Percentiles rank a stretch among this genome's conserved stretches.
phyloP scores from a whole-genome alignment of 2,113 vertebrate genomes.

The Tragelaphus buxtoni region DNA sequence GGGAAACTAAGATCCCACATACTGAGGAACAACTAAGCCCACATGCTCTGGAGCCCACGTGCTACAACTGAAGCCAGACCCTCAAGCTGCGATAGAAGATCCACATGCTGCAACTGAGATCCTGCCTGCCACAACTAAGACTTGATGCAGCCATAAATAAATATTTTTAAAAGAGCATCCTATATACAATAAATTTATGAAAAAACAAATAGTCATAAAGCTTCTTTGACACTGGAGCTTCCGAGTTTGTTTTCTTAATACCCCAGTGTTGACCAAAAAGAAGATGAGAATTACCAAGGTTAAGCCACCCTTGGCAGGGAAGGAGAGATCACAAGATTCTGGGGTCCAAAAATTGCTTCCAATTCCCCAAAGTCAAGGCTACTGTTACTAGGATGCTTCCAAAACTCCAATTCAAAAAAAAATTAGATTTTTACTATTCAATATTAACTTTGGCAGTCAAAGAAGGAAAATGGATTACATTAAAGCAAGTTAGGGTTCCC shows the following conservation, averaged over 20 bases:
- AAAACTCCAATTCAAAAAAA: neutral
- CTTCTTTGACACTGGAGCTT: conserved; percentile 32
- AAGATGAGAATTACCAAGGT: neutral
- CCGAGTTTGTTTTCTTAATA: conserved; percentile 13
- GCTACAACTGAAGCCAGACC: neutral
- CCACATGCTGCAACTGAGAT: neutral
- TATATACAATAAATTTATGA: conserved; percentile 73
- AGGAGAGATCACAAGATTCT: neutral
- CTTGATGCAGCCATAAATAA: neutral
- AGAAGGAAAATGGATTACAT: neutral
- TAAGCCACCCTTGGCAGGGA: neutral
- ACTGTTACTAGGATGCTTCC: neutral
- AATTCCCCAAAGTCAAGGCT: neutral
- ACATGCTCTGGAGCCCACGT: neutral
- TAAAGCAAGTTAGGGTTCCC: neutral
- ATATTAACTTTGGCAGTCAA: neutral
- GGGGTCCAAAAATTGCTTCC: neutral
- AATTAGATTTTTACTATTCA: neutral
- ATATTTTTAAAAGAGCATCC: neutral
- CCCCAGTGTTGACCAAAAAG: neutral
- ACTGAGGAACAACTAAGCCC: neutral
- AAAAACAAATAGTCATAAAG: conserved; percentile 73
- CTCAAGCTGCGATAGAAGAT: rapidly evolving
- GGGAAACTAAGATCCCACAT: neutral
- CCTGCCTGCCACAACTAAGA: neutral